A percentile compares a stretch with the other conserved stretches of the same genome.
These are phyloP conservation scores for Pomatostomus ruficeps DNA, from an alignment of 2,113 vertebrate species.

Conservation along the genomic window DNA sequence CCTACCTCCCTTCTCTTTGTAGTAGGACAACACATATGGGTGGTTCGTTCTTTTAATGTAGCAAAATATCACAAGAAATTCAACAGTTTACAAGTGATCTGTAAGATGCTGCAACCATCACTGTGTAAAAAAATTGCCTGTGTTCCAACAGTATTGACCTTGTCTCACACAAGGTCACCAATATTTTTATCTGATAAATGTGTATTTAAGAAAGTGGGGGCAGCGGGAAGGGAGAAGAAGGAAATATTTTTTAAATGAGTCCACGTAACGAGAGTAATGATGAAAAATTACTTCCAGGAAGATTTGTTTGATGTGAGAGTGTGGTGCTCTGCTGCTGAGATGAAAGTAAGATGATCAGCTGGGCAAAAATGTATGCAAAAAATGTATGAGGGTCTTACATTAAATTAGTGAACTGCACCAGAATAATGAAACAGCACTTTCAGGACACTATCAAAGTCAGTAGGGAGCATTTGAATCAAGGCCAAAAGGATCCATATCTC, in stretches of 20 bases:
- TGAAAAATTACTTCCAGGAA: neutral
- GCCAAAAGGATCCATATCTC: neutral
- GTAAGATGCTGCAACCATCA: neutral
- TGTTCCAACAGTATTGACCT: neutral
- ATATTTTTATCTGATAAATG: neutral
- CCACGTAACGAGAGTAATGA: neutral
- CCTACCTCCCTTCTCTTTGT: neutral
- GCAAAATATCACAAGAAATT: neutral
- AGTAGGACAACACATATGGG: neutral
- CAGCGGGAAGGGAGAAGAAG: rapidly evolving
- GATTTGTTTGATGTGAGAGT: neutral
- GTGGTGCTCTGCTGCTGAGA: neutral
- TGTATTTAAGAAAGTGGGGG: neutral
- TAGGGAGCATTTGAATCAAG: neutral
- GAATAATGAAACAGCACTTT: neutral
- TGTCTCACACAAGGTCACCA: neutral
- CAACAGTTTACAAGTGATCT: neutral
- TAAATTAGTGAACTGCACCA: neutral
- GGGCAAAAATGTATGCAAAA: neutral
- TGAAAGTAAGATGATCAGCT: neutral
- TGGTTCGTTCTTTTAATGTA: too few species aligned
- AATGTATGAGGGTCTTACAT: neutral
- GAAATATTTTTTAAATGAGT: neutral
- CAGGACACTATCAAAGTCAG: neutral
- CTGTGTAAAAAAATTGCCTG: neutral